Base-by-base conservation (phyloP, 92 coral and sea anemone species). In the Zoanthus solanderi region DNA sequence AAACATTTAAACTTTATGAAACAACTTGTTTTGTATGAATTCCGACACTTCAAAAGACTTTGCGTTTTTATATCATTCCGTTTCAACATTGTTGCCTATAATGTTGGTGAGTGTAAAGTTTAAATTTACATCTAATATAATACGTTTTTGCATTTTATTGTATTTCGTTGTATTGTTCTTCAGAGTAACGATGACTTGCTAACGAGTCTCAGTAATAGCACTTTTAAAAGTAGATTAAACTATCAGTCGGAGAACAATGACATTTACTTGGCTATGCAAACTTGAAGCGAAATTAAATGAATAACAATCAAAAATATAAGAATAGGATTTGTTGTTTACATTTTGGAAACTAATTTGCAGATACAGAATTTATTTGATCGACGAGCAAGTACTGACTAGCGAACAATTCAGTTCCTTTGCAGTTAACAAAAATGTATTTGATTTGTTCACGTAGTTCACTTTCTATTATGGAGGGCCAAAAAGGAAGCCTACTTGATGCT, bases 241-340 rank as follows among this genome's bases (percentile, higher is more conserved):
- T 61, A 54, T 47, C 9, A 14, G 23, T 23, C 23, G 30, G 42
- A 46, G 29, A 47, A 81, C 85, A 81, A 81, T 66, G 12, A 6
- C 12, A 13, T 42, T 23, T 54, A 44, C 47, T 81, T 81, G 30
- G 30, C 58, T 63, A 81, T 81, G 85, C 85, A 81, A 42, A 18
- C 44, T 37, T 10, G 15, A 68, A 48, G 2, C 34, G 56, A 2
- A 81, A 28, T 18, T 46, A 50, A 29, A 44, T 66, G n/a, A 66
- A 45, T 45, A 66, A 66, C 75, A 65, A 48, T 45, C 30, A 34
- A 9, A 46, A 32, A 30, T 16, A 34, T 32, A 4, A 54, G n/a
- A 76, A 76, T 52, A 15, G 79, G 31, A 17, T 75, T 47, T 46
- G 57, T 63, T 63, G 69, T 63, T 63, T 63, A 63, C 29, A 63